phyloP scores from a whole-genome alignment of 1,140 invertebrate genomes.

The Hermatobates lingyangjiaoensis region DNA sequence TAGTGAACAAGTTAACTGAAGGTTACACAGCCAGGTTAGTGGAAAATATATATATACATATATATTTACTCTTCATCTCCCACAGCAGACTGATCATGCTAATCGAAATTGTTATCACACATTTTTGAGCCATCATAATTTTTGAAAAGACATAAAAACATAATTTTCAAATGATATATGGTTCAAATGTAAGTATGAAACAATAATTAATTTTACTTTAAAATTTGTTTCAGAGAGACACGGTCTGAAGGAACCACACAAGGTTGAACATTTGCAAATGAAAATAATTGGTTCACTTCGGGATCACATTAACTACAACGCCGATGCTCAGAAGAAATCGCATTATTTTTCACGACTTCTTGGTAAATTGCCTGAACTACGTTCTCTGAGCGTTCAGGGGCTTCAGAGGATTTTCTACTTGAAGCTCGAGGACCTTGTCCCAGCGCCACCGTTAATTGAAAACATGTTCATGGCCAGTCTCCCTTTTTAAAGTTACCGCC shows the following conservation, averaged over 20 bases:
- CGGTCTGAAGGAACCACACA: slow-evolving; percentile 73
- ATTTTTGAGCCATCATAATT: no score
- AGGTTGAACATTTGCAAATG: slow-evolving; percentile 86
- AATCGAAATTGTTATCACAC: no score
- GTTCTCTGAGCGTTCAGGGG: slow-evolving; percentile 78
- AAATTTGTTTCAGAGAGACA: slow-evolving; percentile 57
- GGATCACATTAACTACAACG: slow-evolving; percentile 87
- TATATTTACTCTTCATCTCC: no score
- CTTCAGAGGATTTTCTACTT: slow-evolving; percentile 85
- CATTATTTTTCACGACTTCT: slow-evolving; percentile 84
- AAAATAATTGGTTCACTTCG: slow-evolving; percentile 82
- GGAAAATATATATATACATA: no score
- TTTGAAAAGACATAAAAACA: no score
- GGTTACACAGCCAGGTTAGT: no score
- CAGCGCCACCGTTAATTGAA: slow-evolving; percentile 78
- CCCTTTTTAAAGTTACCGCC: slow-evolving; percentile 44
- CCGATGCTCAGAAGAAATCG: slow-evolving; percentile 64
- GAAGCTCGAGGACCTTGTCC: slow-evolving; percentile 79
- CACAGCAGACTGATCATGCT: no score
- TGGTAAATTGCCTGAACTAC: slow-evolving; percentile 74
- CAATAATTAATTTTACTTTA: no score
- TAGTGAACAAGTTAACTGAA: no score
- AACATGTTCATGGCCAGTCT: slow-evolving; percentile 86
- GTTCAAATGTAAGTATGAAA: no score
- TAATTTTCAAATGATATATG: no score